These are phyloP conservation scores for Synanthedon tipuliformis DNA, from an alignment of 2,888 invertebrate genomes.

Conservation along the genomic window DNA sequence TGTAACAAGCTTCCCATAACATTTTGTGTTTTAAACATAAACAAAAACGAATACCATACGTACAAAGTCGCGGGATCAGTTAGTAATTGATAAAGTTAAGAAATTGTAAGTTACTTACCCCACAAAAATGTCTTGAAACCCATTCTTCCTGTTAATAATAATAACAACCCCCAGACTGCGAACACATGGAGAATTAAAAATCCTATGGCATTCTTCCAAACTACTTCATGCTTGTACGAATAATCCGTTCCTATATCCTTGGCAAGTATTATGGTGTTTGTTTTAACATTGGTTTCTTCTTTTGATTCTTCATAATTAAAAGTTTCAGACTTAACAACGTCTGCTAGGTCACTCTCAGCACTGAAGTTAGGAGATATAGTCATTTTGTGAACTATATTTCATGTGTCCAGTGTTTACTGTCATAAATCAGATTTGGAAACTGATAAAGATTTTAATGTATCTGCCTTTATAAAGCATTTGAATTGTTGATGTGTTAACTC, in stretches of 20 bases:
- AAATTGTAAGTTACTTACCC: constrained; percentile 6
- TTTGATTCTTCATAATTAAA: neutral
- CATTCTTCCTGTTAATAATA: constrained; percentile 23
- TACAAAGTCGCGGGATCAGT: no score
- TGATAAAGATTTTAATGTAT: neutral
- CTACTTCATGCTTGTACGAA: constrained; percentile 42
- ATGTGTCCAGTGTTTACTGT: neutral
- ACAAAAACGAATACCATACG: neutral
- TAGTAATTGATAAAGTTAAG: no score
- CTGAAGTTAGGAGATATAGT: neutral
- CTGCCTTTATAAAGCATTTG: neutral
- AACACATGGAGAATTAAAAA: constrained; percentile 65
- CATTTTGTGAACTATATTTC: neutral
- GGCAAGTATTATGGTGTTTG: neutral
- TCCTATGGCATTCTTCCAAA: constrained; percentile 67
- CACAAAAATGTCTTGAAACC: constrained; percentile 5
- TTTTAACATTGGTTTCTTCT: neutral
- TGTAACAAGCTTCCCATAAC: no score
- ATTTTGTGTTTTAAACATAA: no score
- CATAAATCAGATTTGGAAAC: neutral
- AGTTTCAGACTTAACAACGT: neutral
- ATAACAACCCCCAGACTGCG: constrained; percentile 52
- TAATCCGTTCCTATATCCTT: constrained; percentile 3
- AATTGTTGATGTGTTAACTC: neutral
- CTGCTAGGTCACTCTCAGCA: neutral